Evolutionary conservation across 2,113 vertebrate genomes (phyloP), one percentile per base, ranked within the genome.

Genomic region (Pterocles burchelli): DNA sequence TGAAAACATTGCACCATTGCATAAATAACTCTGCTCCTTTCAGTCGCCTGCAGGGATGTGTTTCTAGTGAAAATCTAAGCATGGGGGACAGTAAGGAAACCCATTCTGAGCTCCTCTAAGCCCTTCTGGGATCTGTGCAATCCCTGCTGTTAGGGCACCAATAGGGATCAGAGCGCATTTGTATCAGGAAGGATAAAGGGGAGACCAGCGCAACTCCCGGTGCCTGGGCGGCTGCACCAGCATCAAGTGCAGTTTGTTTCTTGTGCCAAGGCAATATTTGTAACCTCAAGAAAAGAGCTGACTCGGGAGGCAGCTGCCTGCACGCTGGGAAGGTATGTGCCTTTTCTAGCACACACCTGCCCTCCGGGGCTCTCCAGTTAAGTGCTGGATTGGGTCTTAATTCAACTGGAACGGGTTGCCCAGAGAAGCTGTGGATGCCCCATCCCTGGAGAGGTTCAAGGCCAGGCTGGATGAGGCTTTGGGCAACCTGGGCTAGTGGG

Each of bases 1-100:
- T 0, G 2, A 45, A 90, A 88, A 19, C 54, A 66, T 10, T 0
- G 0, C 20, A 17, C 18, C 25, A n/a, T 17, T 66, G 41, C 20
- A 68, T 2, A 83, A 92, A 73, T 6, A 58, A 58, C 31, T 24
- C 70, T 43, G 51, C 49, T 75, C 52, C 18, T 34, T 28, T 66
- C 66, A 79, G 19, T 7, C 36, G 68, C 43, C 52, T 0, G 0
- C 48, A 65, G 67, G 26, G 36, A 34, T 2, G 6, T 4, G 28
- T 16, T 79, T 45, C 62, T 13, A 41, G 24, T 15, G 41, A 61
- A 83, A 80, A 72, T 31, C 49, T 26, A 65, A 68, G 29, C 2
- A 0, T 5, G 15, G 14, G 12, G 34, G 29, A 63, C 33, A 61
- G 41, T 17, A 65, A 90, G 26, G 28, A 88, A 83, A 61, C 41